phyloP scores from a whole-genome alignment of 2,797 vertebrate genomes.

The Amazona ochrocephala region DNA sequence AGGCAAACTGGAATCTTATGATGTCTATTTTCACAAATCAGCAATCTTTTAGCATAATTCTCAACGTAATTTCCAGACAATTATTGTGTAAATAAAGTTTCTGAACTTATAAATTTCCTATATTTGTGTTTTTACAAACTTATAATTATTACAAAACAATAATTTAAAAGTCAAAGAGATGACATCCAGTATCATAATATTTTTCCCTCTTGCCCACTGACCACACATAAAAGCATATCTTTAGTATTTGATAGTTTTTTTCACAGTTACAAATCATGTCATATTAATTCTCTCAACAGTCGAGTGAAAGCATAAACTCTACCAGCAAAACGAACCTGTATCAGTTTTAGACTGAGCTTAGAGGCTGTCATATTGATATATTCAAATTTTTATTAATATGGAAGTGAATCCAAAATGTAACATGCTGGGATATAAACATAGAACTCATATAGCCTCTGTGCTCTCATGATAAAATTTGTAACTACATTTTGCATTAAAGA shows the following conservation, averaged over 20 bases:
- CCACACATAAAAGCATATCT: background rate
- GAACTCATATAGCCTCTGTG: background rate
- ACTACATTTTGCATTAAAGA: background rate
- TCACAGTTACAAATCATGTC: slow-evolving; percentile 6
- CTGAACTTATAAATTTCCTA: background rate
- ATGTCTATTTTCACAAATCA: background rate
- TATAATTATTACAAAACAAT: background rate
- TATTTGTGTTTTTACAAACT: background rate
- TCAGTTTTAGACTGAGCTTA: background rate
- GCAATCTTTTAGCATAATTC: background rate
- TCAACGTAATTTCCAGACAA: background rate
- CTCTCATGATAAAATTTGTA: background rate
- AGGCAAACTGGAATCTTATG: background rate
- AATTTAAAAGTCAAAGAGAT: background rate
- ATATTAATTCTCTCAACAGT: background rate
- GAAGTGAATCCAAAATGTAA: slow-evolving; percentile 30
- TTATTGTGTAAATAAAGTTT: background rate
- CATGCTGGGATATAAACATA: slow-evolving; percentile 18
- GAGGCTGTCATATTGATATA: background rate
- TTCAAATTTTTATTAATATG: background rate
- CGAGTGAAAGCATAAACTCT: background rate
- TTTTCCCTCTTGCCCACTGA: background rate
- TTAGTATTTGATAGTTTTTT: background rate
- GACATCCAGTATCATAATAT: background rate
- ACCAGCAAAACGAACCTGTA: background rate